A percentile compares a stretch with the other conserved stretches of the same genome.
These are phyloP conservation scores for Dromas ardeola DNA, from an alignment of 2,113 vertebrate genomes.

Conservation along the genomic window DNA sequence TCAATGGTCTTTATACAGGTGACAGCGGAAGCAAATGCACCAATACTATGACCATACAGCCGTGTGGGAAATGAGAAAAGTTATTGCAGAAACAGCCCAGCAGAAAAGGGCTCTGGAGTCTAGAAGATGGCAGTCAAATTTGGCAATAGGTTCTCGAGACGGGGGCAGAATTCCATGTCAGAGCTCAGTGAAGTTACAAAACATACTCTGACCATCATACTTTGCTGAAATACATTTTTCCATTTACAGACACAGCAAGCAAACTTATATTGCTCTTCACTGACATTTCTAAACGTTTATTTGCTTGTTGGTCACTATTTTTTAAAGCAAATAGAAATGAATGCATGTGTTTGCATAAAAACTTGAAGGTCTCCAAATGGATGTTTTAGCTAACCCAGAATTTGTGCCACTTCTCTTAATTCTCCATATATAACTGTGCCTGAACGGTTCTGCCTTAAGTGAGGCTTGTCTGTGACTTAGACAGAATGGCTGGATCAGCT, in stretches of 20 bases:
- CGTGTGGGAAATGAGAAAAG: not conserved
- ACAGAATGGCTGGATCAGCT: not conserved
- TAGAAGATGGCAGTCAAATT: not conserved
- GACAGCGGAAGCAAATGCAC: not conserved
- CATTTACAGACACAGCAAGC: not conserved
- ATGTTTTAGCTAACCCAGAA: not conserved
- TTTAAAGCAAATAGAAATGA: not conserved
- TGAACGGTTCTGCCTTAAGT: not conserved
- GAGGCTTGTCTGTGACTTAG: not conserved
- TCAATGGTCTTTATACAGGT: not conserved
- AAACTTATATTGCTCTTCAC: not conserved
- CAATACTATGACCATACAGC: not conserved
- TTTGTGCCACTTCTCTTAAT: not conserved
- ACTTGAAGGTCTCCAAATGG: not conserved
- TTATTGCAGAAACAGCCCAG: not conserved
- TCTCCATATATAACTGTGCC: not conserved
- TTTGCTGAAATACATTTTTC: not conserved
- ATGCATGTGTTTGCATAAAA: not conserved
- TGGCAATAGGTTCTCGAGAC: not conserved
- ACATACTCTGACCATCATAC: not conserved
- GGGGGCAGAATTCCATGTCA: not conserved
- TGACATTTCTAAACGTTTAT: not conserved
- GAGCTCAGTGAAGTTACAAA: not conserved
- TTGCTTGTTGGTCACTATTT: not conserved
- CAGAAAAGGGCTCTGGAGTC: not conserved